Base-by-base conservation (phyloP, 2,888 invertebrate species). In the Xylocampa areola region DNA sequence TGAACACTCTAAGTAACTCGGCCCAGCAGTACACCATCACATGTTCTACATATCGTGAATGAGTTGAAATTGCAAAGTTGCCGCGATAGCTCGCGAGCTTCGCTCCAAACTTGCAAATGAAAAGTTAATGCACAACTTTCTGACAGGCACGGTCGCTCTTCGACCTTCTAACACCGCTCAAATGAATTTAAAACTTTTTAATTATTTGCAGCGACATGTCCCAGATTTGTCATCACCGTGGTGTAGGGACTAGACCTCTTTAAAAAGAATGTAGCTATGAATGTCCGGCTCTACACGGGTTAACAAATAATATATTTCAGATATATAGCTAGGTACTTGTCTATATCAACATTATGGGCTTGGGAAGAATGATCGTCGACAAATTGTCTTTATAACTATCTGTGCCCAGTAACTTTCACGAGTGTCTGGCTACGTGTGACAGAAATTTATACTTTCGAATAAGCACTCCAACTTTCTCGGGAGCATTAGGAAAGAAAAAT, bases 71-170 rank as follows among this genome's bases (percentile, higher is more conserved):
- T 76, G 79, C 76, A 66, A 84, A 90, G 86, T 88, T 86, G 68
- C 47, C 49, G 62, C 76, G 79, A 82, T 81, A 79, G 84, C 81
- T 81, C 58, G 77, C 75, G 81, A 81, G 82, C 74, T 82, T 85
- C 81, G 81, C 77, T 80, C 78, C 73, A 80, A 90, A 90, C 87
- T 90, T 89, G 86, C 86, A 90, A 90, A 91, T 91, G 90, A 89
- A 91, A 91, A 90, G 90, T 90, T 90, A 90, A 91, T 86, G 89
- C 83, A 77, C 81, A 89, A 90, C 82, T 90, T 89, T 71, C 73
- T 86, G 89, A 88, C 89, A 87, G 87, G 81, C 82, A 83, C 84
- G 85, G 84, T 81, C 81, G 81, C 66, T 53, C 39, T 79, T 80
- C 84, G 82, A 81, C 84, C 85, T 84, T 71, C 81, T 83, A 79